A percentile compares a stretch with the other conserved stretches of the same genome.
phyloP scores from a whole-genome alignment of 1,140 invertebrate species.

The Anoplolepis gracilipes region DNA sequence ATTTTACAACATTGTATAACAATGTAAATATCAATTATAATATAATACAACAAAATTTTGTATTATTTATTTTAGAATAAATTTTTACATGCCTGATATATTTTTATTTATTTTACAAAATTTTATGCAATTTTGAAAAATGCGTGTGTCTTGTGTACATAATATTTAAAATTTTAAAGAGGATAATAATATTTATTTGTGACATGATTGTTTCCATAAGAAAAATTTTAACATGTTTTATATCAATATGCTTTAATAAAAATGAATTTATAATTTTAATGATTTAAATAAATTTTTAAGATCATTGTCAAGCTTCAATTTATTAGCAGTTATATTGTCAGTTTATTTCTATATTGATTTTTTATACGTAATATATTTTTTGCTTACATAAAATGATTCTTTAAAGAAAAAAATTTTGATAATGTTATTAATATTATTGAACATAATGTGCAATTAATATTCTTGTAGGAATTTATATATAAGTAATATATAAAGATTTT shows the following conservation, averaged over 20 bases:
- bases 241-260: constrained; percentile 19
- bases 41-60: constrained; percentile 10
- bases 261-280: constrained; percentile 18
- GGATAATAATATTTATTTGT: neutral
- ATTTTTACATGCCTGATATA: constrained; percentile 27
- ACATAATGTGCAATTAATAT: constrained; percentile 14
- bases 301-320: neutral
- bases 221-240: constrained; percentile 8
- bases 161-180: neutral
- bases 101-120: constrained; percentile 7
- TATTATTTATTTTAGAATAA: constrained; percentile 50
- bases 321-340: neutral
- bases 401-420: neutral
- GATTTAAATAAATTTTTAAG: neutral
- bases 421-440: neutral
- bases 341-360: neutral
- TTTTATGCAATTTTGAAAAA: neutral
- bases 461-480: neutral
- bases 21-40: constrained; percentile 31
- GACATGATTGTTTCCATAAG: neutral
- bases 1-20: constrained; percentile 12
- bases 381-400: neutral
- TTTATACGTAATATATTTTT: neutral
- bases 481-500: no score
- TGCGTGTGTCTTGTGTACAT: no score